Evolutionary conservation across 2,888 invertebrate species (phyloP), one percentile per base, ranked within the genome.

Genomic region (Protonemura montana): DNA sequence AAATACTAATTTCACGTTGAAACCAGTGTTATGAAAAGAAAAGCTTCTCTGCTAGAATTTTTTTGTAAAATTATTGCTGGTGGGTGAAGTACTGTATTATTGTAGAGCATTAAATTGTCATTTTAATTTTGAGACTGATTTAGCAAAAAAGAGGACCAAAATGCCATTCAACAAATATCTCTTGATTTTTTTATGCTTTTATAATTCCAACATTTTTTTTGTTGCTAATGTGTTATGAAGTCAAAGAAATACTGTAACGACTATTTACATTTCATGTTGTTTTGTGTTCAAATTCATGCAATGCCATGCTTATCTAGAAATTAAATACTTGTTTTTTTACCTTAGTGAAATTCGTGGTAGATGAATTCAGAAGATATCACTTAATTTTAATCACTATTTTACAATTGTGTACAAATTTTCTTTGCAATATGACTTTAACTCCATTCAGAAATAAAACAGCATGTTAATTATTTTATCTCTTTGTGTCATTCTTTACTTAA

Each of bases 401-500:
- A 78, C 16, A 78, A 27, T 78, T 78, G 13, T 59, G 59, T 59
- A 59, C 59, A 59, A 59, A 59, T 59, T 59, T 59, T 59, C 3
- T 59, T 59, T 59, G 13, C 59, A 7, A 13, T 21, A 7, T 59
- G 1, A 59, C 59, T 59, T 59, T 59, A 59, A 59, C 21, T 35
- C 35, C 10, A 35, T 35, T 21, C 59, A 59, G 1, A 28, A 29
- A 29, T 81, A 81, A 81, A 81, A 35, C 30, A 35, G 29, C 29
- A n/a, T 30, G 81, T 81, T 81, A 25, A 81, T 81, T 35, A 81
- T 29, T 81, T 25, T 81, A 81, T 25, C 26, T n/a, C 6, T 81
- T 7, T 2, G 35, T 81, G 81, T 26, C 25, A 21, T 35, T 26
- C 29, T 30, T 81, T 30, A 29, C 6, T 81, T 27, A 81, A 59